Evolutionary conservation across 2,113 vertebrate genomes (phyloP), one percentile per base, ranked within the genome.

Genomic region (Lophochroa leadbeateri): DNA sequence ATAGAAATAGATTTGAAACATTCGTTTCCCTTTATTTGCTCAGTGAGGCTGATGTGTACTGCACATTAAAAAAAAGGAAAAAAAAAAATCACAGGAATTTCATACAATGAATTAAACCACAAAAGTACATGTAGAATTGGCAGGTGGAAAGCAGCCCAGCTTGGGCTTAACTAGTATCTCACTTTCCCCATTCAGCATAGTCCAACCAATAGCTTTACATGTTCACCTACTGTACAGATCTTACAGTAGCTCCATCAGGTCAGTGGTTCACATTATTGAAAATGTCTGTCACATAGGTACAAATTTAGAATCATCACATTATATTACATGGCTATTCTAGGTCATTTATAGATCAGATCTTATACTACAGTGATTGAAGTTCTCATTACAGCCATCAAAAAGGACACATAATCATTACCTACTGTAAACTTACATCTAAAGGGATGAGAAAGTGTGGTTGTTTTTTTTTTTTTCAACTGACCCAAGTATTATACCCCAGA

Each of bases 21-120:
- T 98, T 98, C 96, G 98, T 99, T 99, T 99, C 98, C 98, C 99
- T 99, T 99, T 99, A 99, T 99, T 99, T 99, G 98, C 98, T 99
- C 99, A 98, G 99, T 99, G 98, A 99, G 99, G 98, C 99, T 98
- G 98, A 99, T 99, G 99, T 98, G 98, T 99, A 99, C 99, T 98
- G 98, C 98, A 99, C 99, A 99, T 99, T 97, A 43, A 84, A 96
- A 96, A 97, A 95, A 98, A 93, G 65, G 31, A 78, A 98, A 98
- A 90, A 97, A 97, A 97, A 98, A 98, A 98, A 99, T 98, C 98
- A 99, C 98, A 99, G 99, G 98, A 99, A 98, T 99, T 98, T 97
- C 97, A 98, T 99, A 99, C 98, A 99, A 98, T 99, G 98, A 98
- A 98, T 99, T 98, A 98, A 99, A 99, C 98, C 98, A 99, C 99